phyloP scores from a whole-genome alignment of 2,113 vertebrate genomes.

The Stigmatopora argus region DNA sequence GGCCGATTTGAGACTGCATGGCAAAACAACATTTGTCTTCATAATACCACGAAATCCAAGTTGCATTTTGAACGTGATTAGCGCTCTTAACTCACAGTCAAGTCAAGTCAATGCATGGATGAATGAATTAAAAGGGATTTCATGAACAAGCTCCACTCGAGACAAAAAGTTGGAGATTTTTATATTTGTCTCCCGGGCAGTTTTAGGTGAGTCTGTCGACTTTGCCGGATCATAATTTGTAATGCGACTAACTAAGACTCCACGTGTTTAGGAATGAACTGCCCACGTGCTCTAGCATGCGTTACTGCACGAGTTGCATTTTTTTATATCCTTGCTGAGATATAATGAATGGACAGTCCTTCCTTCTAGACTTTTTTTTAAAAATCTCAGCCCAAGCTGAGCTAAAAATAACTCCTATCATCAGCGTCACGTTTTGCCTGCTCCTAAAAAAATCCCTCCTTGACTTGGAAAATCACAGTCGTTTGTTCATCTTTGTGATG shows the following conservation, averaged over 20 bases:
- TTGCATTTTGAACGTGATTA: no score
- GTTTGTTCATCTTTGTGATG: not conserved
- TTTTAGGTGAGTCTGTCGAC: slow-evolving; percentile 31
- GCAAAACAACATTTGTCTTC: not conserved
- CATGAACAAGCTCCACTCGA: slow-evolving; percentile 6
- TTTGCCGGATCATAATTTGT: slow-evolving; percentile 47
- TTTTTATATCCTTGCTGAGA: slow-evolving; percentile 26
- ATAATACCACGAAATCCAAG: not conserved
- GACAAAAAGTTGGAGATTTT: slow-evolving; percentile 26
- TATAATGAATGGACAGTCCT: slow-evolving; percentile 17
- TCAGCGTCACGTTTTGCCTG: slow-evolving; percentile 26
- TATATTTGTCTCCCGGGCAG: slow-evolving; percentile 45
- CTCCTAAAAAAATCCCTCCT: not conserved
- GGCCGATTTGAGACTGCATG: not conserved
- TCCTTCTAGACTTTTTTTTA: slow-evolving; percentile 38
- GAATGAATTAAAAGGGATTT: not conserved
- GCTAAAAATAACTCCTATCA: slow-evolving; percentile 47
- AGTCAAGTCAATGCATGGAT: no score
- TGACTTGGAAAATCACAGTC: slow-evolving; percentile 1
- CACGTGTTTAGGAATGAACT: slow-evolving; percentile 52
- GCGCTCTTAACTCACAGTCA: no score
- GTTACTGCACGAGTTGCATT: slow-evolving; percentile 14
- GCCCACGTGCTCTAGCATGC: slow-evolving; percentile 44
- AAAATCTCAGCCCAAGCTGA: slow-evolving; percentile 21
- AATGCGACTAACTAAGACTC: slow-evolving; percentile 48